These are phyloP conservation scores for Oreohelix idahoensis DNA, from an alignment of 1,140 invertebrate genomes.

Conservation along the genomic window DNA sequence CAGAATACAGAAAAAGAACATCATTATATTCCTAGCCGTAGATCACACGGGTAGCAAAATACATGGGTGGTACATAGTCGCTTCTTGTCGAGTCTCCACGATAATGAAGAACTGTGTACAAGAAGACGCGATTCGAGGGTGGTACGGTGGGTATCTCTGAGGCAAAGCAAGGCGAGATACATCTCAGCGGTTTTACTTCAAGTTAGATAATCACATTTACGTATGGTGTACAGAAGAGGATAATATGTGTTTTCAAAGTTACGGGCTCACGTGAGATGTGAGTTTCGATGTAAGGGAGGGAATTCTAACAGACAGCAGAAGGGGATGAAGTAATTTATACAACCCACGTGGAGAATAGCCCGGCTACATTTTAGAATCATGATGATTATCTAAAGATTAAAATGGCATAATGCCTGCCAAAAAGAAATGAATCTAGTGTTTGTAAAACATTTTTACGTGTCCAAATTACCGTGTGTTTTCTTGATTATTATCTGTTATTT, in stretches of 20 bases:
- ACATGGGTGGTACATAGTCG: background rate
- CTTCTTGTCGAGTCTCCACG: background rate
- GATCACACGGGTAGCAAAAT: background rate
- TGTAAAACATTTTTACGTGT: background rate
- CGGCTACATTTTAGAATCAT: background rate
- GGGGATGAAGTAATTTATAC: background rate
- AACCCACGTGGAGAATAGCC: background rate
- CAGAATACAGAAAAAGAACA: background rate
- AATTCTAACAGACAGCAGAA: background rate
- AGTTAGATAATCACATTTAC: background rate
- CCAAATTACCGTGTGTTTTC: background rate
- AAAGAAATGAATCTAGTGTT: background rate
- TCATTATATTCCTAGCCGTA: background rate
- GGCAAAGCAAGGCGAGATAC: background rate
- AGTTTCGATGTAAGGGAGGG: background rate
- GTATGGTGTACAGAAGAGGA: background rate
- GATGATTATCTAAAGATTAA: background rate
- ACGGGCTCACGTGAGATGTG: background rate
- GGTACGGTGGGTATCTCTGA: background rate
- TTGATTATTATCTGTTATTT: background rate
- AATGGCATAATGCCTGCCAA: background rate
- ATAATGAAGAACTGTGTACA: background rate
- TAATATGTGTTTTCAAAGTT: background rate
- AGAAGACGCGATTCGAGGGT: background rate
- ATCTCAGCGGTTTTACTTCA: background rate